Conservation (phyloP, 1,140 invertebrate species). For the Zaprionus taronus region DNA sequence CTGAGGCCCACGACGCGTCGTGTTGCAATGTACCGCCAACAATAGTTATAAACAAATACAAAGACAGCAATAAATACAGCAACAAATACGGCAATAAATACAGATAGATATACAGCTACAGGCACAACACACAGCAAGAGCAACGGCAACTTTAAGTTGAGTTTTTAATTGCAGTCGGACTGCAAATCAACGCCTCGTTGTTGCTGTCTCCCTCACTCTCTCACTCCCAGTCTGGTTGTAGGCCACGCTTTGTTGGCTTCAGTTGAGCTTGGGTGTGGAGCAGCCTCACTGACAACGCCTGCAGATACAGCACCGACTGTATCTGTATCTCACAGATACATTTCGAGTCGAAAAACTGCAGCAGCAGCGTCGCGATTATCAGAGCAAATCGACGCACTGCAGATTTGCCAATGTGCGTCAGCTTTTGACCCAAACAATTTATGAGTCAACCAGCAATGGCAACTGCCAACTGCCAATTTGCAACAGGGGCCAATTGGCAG, state of each 20-base stretch:
- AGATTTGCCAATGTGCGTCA: constrained; percentile 35
- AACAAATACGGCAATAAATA: constrained; percentile 13
- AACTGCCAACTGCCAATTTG: constrained; percentile 29
- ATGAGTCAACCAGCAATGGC: constrained; percentile 23
- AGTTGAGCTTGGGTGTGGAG: constrained; percentile 20
- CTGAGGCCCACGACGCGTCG: not conserved
- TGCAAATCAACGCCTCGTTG: constrained; percentile 60
- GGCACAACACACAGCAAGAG: constrained; percentile 8
- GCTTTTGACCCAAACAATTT: constrained; percentile 27
- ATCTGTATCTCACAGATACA: constrained; percentile 23
- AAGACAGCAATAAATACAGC: constrained; percentile 23
- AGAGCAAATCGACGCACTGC: constrained; percentile 50
- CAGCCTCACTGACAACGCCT: constrained; percentile 5
- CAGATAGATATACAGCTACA: constrained; percentile 20
- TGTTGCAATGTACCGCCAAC: constrained; percentile 48
- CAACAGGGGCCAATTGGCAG: constrained; percentile 11
- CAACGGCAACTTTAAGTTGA: constrained; percentile 34
- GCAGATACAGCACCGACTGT: constrained; percentile 19
- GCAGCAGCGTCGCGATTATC: constrained; percentile 28
- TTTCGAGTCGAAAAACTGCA: constrained; percentile 7
- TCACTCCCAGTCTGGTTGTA: constrained; percentile 13
- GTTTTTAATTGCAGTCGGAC: constrained; percentile 67
- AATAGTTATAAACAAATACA: constrained; percentile 5
- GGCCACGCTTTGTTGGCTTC: constrained; percentile 66
- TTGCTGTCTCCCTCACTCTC: not conserved